phyloP scores from a whole-genome alignment of 1,140 invertebrate genomes.

The Ptiloglossa arizonensis region DNA sequence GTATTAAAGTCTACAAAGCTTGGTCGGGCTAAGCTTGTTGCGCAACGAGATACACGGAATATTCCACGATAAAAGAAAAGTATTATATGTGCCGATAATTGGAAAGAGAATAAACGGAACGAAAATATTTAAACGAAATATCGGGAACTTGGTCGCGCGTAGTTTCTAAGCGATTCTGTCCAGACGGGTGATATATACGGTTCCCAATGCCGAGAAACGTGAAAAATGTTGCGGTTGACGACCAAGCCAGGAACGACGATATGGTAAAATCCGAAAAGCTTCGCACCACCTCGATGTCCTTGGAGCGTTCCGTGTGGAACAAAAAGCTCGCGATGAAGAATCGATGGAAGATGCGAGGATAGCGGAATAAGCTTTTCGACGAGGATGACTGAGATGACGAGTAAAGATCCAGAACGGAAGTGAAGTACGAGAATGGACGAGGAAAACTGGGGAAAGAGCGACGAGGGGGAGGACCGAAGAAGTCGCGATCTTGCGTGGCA shows the following conservation, averaged over 20 bases:
- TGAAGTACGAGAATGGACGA: slow-evolving; percentile 21
- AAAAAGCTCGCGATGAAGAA: slow-evolving; percentile 45
- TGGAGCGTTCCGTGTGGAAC: neutral
- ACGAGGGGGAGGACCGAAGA: neutral
- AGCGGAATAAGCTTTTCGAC: slow-evolving; percentile 20
- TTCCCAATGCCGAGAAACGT: neutral
- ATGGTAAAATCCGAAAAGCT: slow-evolving; percentile 56
- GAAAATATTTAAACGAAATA: too few species aligned
- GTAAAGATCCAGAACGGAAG: slow-evolving; percentile 18
- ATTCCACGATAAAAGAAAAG: too few species aligned
- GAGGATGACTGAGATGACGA: slow-evolving; percentile 16
- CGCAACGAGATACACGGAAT: too few species aligned
- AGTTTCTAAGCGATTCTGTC: slow-evolving; percentile 7
- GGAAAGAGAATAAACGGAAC: too few species aligned
- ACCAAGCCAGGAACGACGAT: slow-evolving; percentile 32
- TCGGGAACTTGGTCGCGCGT: neutral
- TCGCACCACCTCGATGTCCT: slow-evolving; percentile 53
- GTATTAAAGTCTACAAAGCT: too few species aligned
- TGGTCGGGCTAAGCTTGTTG: too few species aligned
- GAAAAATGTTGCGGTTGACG: slow-evolving; percentile 49
- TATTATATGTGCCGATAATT: too few species aligned
- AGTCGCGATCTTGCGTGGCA: neutral
- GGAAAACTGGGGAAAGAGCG: neutral
- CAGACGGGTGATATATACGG: slow-evolving; percentile 11
- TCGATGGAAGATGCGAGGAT: slow-evolving; percentile 49